Evolutionary conservation across 2,113 vertebrate genomes (phyloP).

Genomic region (Caretta caretta): DNA sequence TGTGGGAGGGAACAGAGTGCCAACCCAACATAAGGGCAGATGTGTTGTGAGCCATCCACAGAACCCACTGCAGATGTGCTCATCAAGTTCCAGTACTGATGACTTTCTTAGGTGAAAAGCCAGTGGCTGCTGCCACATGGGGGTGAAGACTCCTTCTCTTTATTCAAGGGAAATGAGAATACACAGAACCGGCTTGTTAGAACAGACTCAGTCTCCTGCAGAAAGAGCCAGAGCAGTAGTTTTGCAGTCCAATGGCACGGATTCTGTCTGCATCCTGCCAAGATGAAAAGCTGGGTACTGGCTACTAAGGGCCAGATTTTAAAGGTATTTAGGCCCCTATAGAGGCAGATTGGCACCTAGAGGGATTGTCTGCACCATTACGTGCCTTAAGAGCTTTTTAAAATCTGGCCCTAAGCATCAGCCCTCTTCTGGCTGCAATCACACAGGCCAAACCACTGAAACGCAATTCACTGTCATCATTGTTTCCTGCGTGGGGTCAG

Average conservation of each 20-base stretch:
- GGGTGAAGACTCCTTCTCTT: not conserved
- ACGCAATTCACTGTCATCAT: not conserved
- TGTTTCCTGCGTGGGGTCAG: not conserved
- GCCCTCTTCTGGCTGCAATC: not conserved
- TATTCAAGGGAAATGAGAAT: not conserved
- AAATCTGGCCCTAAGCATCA: not conserved
- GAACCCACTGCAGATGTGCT: not conserved
- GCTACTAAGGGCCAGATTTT: not conserved
- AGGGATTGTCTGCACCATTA: not conserved
- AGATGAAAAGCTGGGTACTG: not conserved
- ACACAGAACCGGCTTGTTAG: not conserved
- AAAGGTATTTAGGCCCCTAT: not conserved
- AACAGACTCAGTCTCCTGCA: not conserved
- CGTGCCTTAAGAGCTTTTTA: not conserved
- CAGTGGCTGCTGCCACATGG: not conserved
- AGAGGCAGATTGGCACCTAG: not conserved
- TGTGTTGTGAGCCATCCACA: not conserved
- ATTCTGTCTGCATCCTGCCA: not conserved
- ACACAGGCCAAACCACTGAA: not conserved
- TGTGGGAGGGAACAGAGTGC: slow-evolving; percentile 18
- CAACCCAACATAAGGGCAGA: not conserved
- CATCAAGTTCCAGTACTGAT: not conserved
- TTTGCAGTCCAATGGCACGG: not conserved
- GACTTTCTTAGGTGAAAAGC: not conserved
- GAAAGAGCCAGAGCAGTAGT: not conserved